These are phyloP conservation scores for Leucopsar rothschildi DNA, from an alignment of 2,113 vertebrate species.

Conservation along the genomic window DNA sequence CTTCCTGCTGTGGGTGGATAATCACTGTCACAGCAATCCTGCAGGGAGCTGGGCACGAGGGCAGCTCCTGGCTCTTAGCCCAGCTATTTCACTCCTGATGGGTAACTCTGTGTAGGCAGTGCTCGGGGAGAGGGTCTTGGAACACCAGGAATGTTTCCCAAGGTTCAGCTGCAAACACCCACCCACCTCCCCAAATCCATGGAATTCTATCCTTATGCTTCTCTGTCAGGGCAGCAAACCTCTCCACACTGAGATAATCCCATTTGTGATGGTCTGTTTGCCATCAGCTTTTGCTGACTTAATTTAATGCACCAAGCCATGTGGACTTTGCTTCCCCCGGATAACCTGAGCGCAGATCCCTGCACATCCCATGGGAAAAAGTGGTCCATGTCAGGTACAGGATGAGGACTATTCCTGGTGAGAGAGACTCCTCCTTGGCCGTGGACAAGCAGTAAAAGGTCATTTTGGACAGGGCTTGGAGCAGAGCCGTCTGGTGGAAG, in stretches of 20 bases:
- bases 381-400: rapidly evolving
- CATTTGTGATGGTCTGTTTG: background rate
- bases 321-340: rapidly evolving
- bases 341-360: background rate
- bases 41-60: background rate
- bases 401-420: background rate
- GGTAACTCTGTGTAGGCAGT: rapidly evolving
- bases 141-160: rapidly evolving
- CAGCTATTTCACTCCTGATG: rapidly evolving
- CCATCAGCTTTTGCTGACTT: background rate
- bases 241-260: background rate
- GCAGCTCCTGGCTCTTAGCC: background rate
- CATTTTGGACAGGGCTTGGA: background rate
- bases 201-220: background rate
- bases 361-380: rapidly evolving
- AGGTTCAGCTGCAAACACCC: rapidly evolving
- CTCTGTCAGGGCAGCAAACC: background rate
- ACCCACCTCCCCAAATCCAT: rapidly evolving
- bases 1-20: background rate
- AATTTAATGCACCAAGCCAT: background rate
- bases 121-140: background rate
- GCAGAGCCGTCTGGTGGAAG: background rate
- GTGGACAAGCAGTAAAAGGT: background rate
- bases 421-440: background rate
- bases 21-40: background rate